A percentile compares a stretch with the other conserved stretches of the same genome.
Conservation (phyloP, 2,113 vertebrate species). For the Hippolais icterina region DNA sequence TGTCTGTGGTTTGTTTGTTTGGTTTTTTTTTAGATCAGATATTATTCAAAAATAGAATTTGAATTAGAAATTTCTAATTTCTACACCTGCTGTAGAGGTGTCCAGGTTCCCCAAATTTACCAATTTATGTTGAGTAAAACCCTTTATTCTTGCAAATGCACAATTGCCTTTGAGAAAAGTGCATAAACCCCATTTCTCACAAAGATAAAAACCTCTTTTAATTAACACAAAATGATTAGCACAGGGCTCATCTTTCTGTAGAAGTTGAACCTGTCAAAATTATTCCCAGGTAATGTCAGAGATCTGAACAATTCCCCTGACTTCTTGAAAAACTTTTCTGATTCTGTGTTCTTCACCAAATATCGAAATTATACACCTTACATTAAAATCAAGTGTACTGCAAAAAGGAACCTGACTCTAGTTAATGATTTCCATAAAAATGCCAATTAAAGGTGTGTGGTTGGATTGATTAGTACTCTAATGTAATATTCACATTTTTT, state of each 20-base stretch:
- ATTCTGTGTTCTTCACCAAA: neutral
- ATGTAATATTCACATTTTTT: neutral
- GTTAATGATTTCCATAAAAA: neutral
- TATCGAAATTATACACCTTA: neutral
- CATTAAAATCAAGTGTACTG: neutral
- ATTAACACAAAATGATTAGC: neutral
- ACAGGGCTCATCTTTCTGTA: neutral
- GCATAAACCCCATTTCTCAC: neutral
- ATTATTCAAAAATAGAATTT: no score
- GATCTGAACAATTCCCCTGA: neutral
- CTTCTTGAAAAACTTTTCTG: neutral
- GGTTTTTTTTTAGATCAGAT: no score
- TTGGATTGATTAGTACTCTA: neutral
- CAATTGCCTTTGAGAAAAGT: neutral
- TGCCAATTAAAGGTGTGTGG: neutral
- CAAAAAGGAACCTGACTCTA: neutral
- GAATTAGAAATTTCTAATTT: no score
- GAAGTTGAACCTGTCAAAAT: neutral
- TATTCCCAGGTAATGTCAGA: neutral
- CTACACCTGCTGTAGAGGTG: neutral
- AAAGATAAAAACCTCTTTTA: neutral
- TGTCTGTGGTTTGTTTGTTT: neutral
- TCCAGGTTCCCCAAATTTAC: neutral
- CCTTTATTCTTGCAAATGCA: neutral
- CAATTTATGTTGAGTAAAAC: neutral